These are phyloP conservation scores for Saturnia pavonia DNA, from an alignment of 2,888 invertebrate genomes.

Conservation along the genomic window DNA sequence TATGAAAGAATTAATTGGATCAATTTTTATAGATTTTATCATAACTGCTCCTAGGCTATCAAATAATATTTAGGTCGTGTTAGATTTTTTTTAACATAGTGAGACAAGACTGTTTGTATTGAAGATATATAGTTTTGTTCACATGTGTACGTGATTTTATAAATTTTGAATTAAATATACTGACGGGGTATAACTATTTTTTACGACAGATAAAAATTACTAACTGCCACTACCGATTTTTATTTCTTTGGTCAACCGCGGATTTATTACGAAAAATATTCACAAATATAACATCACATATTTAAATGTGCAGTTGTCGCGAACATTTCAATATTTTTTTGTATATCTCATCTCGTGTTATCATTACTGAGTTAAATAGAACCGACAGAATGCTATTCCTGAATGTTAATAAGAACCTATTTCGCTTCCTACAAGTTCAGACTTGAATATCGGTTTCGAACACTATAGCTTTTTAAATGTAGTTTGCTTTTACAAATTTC, in stretches of 20 bases:
- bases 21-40: slow-evolving; percentile 13
- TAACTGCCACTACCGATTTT: background rate
- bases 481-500: background rate
- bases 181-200: background rate
- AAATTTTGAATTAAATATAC: background rate
- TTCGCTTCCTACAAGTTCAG: background rate
- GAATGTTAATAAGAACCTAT: background rate
- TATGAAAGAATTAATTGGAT: slow-evolving; percentile 12
- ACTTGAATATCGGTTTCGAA: background rate
- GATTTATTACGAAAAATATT: background rate
- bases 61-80: slow-evolving; percentile 12
- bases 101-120: slow-evolving; percentile 7
- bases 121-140: slow-evolving; percentile 5
- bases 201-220: background rate
- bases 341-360: background rate
- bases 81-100: slow-evolving; percentile 2
- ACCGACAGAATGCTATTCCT: background rate
- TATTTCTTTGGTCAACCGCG: background rate
- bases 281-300: background rate
- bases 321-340: background rate
- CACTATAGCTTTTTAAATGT: background rate
- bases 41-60: background rate
- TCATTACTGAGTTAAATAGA: background rate
- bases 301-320: background rate
- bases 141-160: background rate